These are phyloP conservation scores for Falco cherrug DNA, from an alignment of 2,797 vertebrate species.

Conservation along the genomic window DNA sequence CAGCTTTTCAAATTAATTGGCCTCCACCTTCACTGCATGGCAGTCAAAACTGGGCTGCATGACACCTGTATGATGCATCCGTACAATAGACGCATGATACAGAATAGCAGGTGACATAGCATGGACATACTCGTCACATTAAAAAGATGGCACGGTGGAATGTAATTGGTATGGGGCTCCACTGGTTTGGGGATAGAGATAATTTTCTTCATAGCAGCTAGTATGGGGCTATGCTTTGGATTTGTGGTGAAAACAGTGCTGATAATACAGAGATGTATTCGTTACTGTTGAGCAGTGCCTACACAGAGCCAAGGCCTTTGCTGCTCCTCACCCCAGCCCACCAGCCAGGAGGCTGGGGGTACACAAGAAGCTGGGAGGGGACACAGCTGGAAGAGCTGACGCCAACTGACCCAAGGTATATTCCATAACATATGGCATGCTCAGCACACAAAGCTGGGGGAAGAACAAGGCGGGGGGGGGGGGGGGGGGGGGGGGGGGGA, in stretches of 20 bases:
- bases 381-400: too few relatives aligned
- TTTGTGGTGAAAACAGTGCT: not conserved
- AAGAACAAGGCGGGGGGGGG: conserved; percentile 43
- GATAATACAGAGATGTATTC: not conserved
- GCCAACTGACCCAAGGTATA: too few relatives aligned
- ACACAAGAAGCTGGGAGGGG: too few relatives aligned
- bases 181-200: not conserved
- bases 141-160: not conserved
- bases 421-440: too few relatives aligned
- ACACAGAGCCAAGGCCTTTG: too few relatives aligned
- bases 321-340: too few relatives aligned
- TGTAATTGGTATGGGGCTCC: not conserved
- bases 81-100: fast-evolving
- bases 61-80: not conserved
- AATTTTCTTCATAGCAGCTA: not conserved
- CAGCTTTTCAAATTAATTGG: not conserved
- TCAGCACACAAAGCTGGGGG: too few relatives aligned
- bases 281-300: too few relatives aligned
- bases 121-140: fast-evolving
- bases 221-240: not conserved
- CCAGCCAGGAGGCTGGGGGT: too few relatives aligned
- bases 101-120: fast-evolving
- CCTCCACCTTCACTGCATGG: not conserved
- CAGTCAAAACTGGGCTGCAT: not conserved
- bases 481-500: conserved; percentile 82